Evolutionary conservation across 2,888 invertebrate genomes (phyloP).

Genomic region (Scaptomyza reducta): DNA sequence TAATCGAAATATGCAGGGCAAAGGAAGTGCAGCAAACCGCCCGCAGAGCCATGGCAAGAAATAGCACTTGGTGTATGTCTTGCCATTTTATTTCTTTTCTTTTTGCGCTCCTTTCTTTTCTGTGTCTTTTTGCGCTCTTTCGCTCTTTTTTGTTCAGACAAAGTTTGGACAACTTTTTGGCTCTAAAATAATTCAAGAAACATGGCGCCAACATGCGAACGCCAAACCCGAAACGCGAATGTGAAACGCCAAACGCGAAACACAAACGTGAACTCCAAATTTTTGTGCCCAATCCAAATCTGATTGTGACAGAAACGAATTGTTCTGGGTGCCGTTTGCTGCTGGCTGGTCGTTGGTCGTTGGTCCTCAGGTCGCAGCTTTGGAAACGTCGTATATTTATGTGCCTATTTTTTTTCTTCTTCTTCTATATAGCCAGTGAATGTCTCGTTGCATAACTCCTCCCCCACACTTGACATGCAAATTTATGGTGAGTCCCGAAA

Average conservation of each 20-base stretch:
- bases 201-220: conserved; percentile 76
- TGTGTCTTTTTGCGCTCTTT: conserved; percentile 4
- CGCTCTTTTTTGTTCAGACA: conserved; percentile 42
- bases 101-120: conserved; percentile 3
- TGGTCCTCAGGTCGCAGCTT: conserved; percentile 33
- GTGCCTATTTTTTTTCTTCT: conserved; percentile 66
- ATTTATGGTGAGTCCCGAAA: conserved; percentile 81
- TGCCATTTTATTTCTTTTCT: conserved; percentile 33
- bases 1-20: conserved; percentile 72
- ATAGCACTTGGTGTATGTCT: conserved; percentile 54
- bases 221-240: conserved; percentile 51
- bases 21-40: conserved; percentile 32
- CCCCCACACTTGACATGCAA: conserved; percentile 75
- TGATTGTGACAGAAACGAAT: conserved; percentile 83
- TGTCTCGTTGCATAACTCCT: conserved; percentile 11
- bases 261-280: conserved; percentile 58
- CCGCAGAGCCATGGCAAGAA: conserved; percentile 33
- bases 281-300: conserved; percentile 80
- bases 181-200: conserved; percentile 81
- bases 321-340: conserved; percentile 71
- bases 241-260: conserved; percentile 54
- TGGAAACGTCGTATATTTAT: conserved; percentile 65
- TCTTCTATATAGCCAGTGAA: conserved; percentile 17
- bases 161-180: conserved; percentile 69
- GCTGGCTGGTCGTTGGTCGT: conserved; percentile 15